Percentiles rank a stretch among this genome's conserved stretches.
phyloP scores from a whole-genome alignment of 1,140 invertebrate species.

The Delia radicum region DNA sequence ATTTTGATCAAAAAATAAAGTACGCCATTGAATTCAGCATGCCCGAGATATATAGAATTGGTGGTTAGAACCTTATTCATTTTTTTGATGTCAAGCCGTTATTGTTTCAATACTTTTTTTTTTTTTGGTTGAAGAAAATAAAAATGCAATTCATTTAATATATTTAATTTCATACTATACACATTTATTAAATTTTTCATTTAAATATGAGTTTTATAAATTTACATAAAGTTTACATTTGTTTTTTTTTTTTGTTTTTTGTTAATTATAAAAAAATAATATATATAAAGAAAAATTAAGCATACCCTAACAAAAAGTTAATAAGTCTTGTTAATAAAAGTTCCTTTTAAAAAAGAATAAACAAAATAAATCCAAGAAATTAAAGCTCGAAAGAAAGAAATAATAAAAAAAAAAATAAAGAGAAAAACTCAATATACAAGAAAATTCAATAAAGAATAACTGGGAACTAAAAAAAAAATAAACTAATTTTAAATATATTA shows the following conservation, averaged over 20 bases:
- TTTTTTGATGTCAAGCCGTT: too few relatives aligned
- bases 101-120: too few relatives aligned
- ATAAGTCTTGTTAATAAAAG: background rate
- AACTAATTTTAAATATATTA: background rate
- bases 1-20: too few relatives aligned
- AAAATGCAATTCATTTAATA: background rate
- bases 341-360: background rate
- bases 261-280: background rate
- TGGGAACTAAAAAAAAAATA: background rate
- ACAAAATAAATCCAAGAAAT: too few relatives aligned
- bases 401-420: background rate
- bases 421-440: background rate
- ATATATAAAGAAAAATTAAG: background rate
- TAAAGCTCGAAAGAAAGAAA: too few relatives aligned
- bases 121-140: background rate
- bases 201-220: slow-evolving; percentile 2
- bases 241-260: background rate
- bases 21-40: too few relatives aligned
- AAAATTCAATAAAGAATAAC: background rate
- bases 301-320: background rate
- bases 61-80: too few relatives aligned
- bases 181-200: background rate
- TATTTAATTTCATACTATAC: background rate
- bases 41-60: too few relatives aligned
- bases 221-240: slow-evolving; percentile 2